Base-by-base conservation (phyloP, 1,140 invertebrate species). In the Drosophila parvula region DNA sequence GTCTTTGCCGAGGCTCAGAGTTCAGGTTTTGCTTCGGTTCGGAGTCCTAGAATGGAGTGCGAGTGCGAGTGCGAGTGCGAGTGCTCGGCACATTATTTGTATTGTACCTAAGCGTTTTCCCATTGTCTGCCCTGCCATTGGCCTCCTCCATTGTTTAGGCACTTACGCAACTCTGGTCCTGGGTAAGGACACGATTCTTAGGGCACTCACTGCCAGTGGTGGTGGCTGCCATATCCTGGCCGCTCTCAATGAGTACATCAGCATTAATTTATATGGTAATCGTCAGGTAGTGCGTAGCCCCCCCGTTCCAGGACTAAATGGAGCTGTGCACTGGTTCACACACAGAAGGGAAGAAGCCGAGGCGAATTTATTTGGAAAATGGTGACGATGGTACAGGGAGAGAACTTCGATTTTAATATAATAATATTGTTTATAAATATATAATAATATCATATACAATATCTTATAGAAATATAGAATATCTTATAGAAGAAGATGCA, bases 71-170 rank as follows among this genome's bases (percentile, higher is more conserved):
- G n/a, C 36, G 38, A 59, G 55, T 59, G 53, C 61, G 18, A 55
- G 75, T 50, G 12, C 51, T 50, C 32, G 59, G 47, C 55, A 41
- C 27, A 43, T 40, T 80, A 50, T 80, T 80, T 80, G 80, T 63
- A 62, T 73, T 74, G 76, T 79, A 40, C 76, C 75, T 62, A 74
- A 71, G 79, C 70, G 45, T 41, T 53, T 56, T 53, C 70, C 61
- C 65, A 78, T 65, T 81, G 57, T 78, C 22, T 65, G 57, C 45
- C n/a, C 41, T 81, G 56, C 57, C 57, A 67, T 64, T 81, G 56
- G 78, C 74, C 81, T 76, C 60, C 61, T 81, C 64, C 74, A 81
- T 84, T 84, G 81, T 84, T 78, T 70, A 78, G 81, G 83, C 78
- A 85, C 81, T 84, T 84, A 85, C 68, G 81, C 81, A 80, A 85